Evolutionary conservation across 2,797 vertebrate genomes (phyloP), one percentile per base, ranked within the genome.

Genomic region (Cirrhinus mrigala): DNA sequence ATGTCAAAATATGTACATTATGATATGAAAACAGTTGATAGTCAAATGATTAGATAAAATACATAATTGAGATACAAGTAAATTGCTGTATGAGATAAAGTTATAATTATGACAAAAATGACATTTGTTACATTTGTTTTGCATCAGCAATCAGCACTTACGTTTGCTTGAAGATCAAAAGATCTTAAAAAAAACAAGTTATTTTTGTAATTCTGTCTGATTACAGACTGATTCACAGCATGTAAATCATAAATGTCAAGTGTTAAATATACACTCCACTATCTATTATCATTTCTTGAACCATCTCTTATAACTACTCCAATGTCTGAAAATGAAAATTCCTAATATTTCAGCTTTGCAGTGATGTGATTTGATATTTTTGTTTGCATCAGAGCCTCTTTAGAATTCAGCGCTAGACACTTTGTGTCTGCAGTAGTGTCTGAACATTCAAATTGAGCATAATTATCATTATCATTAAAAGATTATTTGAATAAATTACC

Each of bases 401-500:
- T 81, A 54, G 60, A 66, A 71, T 79, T 75, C 86, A 71, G 27
- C 0, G 5, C 54, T 52, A 70, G 16, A 70, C 56, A 11, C 50
- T 77, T 74, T 83, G 70, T 81, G 76, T 76, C 76, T 46, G 75
- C 82, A 84, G 62, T 76, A 46, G 58, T 56, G 71, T 84, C 78
- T 79, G 44, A 80, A 82, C 52, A 79, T 73, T 75, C 82, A 79
- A 86, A 85, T 86, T 84, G 74, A 48, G 70, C 69, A 60, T 88
- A 88, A 90, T 90, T 83, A 88, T 82, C 82, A 82, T 84, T 79
- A 87, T 86, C 79, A 80, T 90, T 88, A 87, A 87, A 85, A 80
- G 81, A 89, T 91, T 82, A 90, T 88, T 82, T 86, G 82, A 92
- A 85, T 88, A 89, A 88, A 90, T 87, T 81, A 86, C 44, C 33